A percentile compares a stretch with the other conserved stretches of the same genome.
phyloP scores from a whole-genome alignment of 92 coral and sea anemone genomes.

The Pocillopora meandrina region DNA sequence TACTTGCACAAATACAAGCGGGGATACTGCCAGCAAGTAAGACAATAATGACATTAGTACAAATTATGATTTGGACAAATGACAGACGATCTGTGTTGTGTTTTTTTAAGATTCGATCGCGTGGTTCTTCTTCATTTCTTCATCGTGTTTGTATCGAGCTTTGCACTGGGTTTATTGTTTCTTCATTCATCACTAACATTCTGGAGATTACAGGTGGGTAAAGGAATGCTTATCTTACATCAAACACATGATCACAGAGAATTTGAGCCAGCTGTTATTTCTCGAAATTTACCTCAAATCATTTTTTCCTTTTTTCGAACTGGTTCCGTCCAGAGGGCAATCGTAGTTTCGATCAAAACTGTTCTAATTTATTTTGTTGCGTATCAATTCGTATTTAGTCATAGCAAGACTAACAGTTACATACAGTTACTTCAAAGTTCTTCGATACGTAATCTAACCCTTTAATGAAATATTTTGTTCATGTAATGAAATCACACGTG shows the following conservation, averaged over 20 bases:
- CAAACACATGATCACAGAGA: no score
- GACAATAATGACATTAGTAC: not conserved
- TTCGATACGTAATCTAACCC: not conserved
- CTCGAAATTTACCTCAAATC: not conserved
- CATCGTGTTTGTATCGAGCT: conserved; percentile 82
- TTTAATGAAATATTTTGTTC: not conserved
- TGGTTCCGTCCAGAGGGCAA: not conserved
- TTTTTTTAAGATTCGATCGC: conserved; percentile 68
- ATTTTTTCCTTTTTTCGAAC: not conserved
- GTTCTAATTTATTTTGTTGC: not conserved
- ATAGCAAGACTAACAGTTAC: not conserved
- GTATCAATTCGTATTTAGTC: not conserved
- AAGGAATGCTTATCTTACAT: not conserved
- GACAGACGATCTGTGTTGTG: not conserved
- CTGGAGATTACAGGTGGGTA: conserved; percentile 83
- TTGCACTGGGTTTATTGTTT: conserved; percentile 80
- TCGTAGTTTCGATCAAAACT: not conserved
- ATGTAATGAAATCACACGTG: not conserved
- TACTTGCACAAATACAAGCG: conserved; percentile 48
- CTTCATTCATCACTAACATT: conserved; percentile 86
- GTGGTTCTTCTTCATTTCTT: conserved; percentile 81
- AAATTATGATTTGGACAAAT: not conserved
- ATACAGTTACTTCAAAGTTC: not conserved
- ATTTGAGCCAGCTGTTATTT: not conserved
- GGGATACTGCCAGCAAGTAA: conserved; percentile 56